A percentile compares a stretch with the other conserved stretches of the same genome.
Evolutionary conservation across 1,140 invertebrate species (phyloP).

Genomic region (Lethrus apterus): DNA sequence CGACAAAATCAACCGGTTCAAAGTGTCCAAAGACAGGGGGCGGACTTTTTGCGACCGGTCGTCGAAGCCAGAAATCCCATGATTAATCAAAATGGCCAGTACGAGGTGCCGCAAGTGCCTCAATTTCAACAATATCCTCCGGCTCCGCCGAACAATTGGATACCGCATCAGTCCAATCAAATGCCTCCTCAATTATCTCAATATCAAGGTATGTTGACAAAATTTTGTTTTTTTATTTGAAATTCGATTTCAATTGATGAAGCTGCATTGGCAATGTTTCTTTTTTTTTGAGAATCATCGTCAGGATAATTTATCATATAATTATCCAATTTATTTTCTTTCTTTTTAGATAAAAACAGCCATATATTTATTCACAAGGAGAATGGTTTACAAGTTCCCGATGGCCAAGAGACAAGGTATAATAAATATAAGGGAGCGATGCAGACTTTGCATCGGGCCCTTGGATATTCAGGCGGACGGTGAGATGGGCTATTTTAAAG

Average conservation of each 20-base stretch:
- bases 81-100: slow-evolving; percentile 18
- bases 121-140: slow-evolving; percentile 14
- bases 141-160: slow-evolving; percentile 23
- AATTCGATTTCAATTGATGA: background rate
- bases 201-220: slow-evolving; percentile 26
- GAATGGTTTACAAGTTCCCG: slow-evolving; percentile 49
- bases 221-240: background rate
- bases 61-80: slow-evolving; percentile 17
- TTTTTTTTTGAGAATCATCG: background rate
- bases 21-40: slow-evolving; percentile 12
- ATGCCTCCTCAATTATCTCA: slow-evolving; percentile 26
- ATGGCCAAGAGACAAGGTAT: slow-evolving; percentile 42
- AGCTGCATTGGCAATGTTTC: background rate
- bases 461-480: slow-evolving; percentile 22
- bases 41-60: slow-evolving; percentile 30
- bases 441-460: slow-evolving; percentile 35
- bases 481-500: slow-evolving; percentile 15
- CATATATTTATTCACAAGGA: slow-evolving; percentile 63
- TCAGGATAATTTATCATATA: background rate
- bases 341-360: slow-evolving; percentile 41
- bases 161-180: slow-evolving; percentile 27
- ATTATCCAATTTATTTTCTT: background rate
- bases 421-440: slow-evolving; percentile 39
- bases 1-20: slow-evolving; percentile 5
- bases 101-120: slow-evolving; percentile 21